Conservation (phyloP, 2,797 vertebrate species). For the Cephalopachus bancanus region DNA sequence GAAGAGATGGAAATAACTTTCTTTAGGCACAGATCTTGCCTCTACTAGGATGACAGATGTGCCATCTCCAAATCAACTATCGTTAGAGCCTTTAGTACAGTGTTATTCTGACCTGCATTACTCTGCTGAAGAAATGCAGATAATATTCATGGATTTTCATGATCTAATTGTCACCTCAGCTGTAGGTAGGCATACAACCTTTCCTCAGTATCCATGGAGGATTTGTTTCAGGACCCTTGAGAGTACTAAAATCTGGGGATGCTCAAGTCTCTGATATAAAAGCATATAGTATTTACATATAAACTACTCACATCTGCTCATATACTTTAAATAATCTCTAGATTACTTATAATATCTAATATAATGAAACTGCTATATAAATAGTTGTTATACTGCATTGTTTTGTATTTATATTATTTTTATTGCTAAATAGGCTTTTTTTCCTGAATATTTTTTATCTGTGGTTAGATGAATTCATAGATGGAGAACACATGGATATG, state of each 20-base stretch:
- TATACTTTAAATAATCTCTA: background rate
- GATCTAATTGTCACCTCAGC: background rate
- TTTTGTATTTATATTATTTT: background rate
- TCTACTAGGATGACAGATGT: background rate
- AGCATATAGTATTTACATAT: background rate
- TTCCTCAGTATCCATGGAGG: no score
- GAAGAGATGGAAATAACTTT: background rate
- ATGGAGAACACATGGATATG: background rate
- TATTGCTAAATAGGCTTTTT: background rate
- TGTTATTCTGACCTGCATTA: background rate
- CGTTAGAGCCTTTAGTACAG: accelerated
- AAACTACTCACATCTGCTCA: background rate
- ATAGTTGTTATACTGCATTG: background rate
- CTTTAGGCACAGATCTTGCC: background rate
- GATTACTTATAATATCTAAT: background rate
- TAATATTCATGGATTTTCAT: background rate
- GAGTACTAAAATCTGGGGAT: background rate
- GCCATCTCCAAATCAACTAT: background rate
- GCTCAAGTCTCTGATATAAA: background rate
- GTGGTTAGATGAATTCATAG: background rate
- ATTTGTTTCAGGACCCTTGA: no score
- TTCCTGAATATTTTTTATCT: background rate
- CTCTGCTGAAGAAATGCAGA: background rate
- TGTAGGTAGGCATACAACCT: background rate
- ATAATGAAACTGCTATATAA: background rate